Evolutionary conservation across 2,113 vertebrate species (phyloP), one percentile per base, ranked within the genome.

Genomic region (Aythya baeri): DNA sequence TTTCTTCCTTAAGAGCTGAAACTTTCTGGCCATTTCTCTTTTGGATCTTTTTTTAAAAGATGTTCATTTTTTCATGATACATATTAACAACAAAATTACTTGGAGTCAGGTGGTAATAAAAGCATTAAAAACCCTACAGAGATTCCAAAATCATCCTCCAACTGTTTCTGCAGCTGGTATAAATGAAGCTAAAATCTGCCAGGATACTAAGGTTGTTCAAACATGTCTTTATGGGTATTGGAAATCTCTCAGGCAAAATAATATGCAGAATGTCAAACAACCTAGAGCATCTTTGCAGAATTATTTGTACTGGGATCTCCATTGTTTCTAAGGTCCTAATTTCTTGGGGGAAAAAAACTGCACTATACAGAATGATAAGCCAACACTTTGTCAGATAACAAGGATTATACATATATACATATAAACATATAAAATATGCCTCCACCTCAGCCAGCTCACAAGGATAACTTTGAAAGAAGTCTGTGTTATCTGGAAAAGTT

Each of bases 81-180:
- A 13, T 20, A 34, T 7, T 57, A 82, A 82, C 54, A 91, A 65
- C 15, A 68, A 52, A 85, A 80, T 73, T 87, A 72, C 38, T 84
- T 73, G 25, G 49, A 94, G 36, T 81, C 50, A 88, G 27, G 68
- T 59, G 36, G 29, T 32, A 94, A 87, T 14, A 93, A 83, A 87
- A 89, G 31, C 62, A 91, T 83, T 54, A 26, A 85, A 71, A 94
- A 92, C 82, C 26, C 62, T 72, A 32, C 62, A 91, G 49, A 93
- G 57, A 93, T 81, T 83, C 81, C 52, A 83, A 59, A 88, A 91
- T 82, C 26, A 91, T 58, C 38, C 87, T 92, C 71, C 38, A 95
- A 82, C 61, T 86, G 50, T 76, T 93, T 91, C 50, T 50, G 62
- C 84, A 91, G 87, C 62, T 89, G 71, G 21, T 89, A 79, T n/a